Evolutionary conservation across 2,113 vertebrate species (phyloP).

Genomic region (Suncus etruscus): DNA sequence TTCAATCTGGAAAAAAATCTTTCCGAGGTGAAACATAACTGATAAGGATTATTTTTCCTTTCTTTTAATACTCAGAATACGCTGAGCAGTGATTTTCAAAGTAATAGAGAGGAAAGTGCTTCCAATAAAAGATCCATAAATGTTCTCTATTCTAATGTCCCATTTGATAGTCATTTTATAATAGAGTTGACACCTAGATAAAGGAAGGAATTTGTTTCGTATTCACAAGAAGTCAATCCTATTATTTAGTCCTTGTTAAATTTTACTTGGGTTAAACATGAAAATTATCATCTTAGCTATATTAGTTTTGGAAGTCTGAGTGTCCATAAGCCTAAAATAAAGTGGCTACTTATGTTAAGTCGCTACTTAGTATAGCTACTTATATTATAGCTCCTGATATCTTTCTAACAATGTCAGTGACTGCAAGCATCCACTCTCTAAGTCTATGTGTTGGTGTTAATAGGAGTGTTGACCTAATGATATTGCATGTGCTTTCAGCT

Average conservation of each 20-base stretch:
- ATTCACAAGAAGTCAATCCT: background rate
- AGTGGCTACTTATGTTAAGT: too few relatives aligned
- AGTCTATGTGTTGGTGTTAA: background rate
- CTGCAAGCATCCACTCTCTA: background rate
- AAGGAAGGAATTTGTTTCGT: background rate
- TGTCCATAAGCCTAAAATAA: constrained; percentile 32
- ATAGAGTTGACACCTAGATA: background rate
- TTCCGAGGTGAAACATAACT: background rate
- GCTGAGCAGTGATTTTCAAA: background rate
- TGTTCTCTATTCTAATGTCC: background rate
- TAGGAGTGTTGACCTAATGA: background rate
- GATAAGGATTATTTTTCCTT: background rate
- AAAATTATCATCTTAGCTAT: background rate
- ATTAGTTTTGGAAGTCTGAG: constrained; percentile 38
- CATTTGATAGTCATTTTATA: background rate
- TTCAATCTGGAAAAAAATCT: background rate
- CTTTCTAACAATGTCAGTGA: background rate
- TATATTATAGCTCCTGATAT: background rate
- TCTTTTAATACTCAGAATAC: background rate
- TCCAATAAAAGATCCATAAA: background rate
- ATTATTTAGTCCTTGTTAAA: background rate
- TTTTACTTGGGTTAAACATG: background rate
- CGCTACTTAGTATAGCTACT: too few relatives aligned
- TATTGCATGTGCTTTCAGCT: constrained; percentile 23
- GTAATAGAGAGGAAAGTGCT: background rate